A percentile compares a stretch with the other conserved stretches of the same genome.
Evolutionary conservation across 2,113 vertebrate genomes (phyloP).

Genomic region (Gymnocephalus cernua): DNA sequence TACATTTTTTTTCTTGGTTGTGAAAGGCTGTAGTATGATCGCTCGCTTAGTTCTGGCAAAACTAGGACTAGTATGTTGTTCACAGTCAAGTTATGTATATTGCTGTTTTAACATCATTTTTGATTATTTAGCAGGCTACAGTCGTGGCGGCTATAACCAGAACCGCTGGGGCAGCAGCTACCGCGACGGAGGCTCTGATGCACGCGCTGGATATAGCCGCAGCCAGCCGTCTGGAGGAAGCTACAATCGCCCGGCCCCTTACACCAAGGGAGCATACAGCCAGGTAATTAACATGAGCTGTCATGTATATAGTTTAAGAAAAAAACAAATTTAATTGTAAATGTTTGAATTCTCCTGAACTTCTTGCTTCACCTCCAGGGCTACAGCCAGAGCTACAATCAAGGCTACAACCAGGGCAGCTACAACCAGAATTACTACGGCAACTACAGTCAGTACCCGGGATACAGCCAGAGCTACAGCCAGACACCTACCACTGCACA

Average conservation of each 20-base stretch:
- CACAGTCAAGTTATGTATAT: not conserved
- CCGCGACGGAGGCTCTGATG: conserved; percentile 86
- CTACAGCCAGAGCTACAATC: conserved; percentile 81
- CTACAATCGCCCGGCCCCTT: conserved; percentile 80
- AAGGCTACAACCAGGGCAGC: conserved; percentile 86
- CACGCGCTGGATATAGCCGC: conserved; percentile 86
- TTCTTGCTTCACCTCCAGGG: conserved; percentile 39
- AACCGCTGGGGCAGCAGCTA: conserved; percentile 89
- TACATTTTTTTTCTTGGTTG: not conserved
- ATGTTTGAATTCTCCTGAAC: not conserved
- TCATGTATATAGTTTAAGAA: no score
- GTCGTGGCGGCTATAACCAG: conserved; percentile 87
- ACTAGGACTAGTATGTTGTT: not conserved
- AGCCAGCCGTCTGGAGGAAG: conserved; percentile 81
- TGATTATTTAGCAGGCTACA: conserved; percentile 84
- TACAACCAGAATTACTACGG: conserved; percentile 90
- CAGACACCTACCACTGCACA: conserved; percentile 84
- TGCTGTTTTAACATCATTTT: not conserved
- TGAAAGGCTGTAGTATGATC: not conserved
- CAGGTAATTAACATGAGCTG: conserved; percentile 48
- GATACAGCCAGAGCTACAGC: conserved; percentile 89
- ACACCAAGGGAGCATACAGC: conserved; percentile 82
- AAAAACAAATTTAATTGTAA: rapidly evolving
- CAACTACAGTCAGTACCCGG: conserved; percentile 88
- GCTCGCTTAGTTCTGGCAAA: not conserved